Evolutionary conservation across 2,797 vertebrate genomes (phyloP), one percentile per base, ranked within the genome.

Genomic region (Fistularia tabacaria): DNA sequence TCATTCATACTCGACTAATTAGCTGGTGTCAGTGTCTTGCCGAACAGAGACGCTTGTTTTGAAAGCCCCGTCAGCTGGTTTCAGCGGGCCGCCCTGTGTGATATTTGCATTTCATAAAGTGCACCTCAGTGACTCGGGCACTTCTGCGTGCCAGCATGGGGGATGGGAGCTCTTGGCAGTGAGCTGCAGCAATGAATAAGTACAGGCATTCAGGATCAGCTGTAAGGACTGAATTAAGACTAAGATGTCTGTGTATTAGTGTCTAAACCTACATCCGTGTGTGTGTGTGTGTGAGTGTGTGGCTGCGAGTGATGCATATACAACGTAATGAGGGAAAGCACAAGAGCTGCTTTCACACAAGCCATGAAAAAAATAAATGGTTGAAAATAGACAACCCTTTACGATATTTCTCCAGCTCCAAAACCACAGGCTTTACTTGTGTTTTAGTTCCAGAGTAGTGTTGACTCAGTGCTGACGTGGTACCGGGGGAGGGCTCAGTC

Each of bases 271-370:
- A 58, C 58, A 51, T 49, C 56, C 41, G 40, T 43, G 51, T 42
- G 53, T 36, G 50, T 43, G 46, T 48, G 57, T 53, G 49, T 11
- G 15, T 44, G 58, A 57, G 15, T 25, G 25, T 25, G 25, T 25
- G 10, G 55, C 38, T 14, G 38, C 65, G 59, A 61, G 10, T 56
- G 59, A 62, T 73, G 74, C 79, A 71, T 68, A 69, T 77, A 85
- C 90, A 89, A 82, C 81, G 85, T 85, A 91, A 85, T 71, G 85
- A 75, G 51, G 54, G 82, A 87, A 73, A 68, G 85, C 71, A 91
- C 85, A 91, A 90, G 73, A 54, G 73, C 54, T 62, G 82, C 88
- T 89, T 92, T 92, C 90, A 92, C 86, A 60, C 66, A 69, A 63
- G 62, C 59, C 38, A 50, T 59, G 70, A 81, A 77, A 80, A 79